Percentiles rank a stretch among this genome's conserved stretches.
Evolutionary conservation across 2,888 invertebrate genomes (phyloP).

Genomic region (Chrysopilus asiliformis): DNA sequence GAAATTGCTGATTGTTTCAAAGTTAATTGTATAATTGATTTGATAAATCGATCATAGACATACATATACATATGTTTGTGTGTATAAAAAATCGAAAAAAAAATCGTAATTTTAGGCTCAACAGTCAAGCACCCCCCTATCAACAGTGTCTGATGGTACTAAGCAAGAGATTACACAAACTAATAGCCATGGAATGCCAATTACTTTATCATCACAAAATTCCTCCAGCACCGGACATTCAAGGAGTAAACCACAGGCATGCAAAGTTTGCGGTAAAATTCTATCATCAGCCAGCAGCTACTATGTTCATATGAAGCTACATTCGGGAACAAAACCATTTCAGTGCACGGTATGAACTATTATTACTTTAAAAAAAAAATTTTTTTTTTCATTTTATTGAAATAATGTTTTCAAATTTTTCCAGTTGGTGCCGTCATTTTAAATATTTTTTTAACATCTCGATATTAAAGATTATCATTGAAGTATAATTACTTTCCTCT

Average conservation of each 20-base stretch:
- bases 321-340: conserved; percentile 68
- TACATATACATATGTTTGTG: background rate
- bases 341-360: conserved; percentile 43
- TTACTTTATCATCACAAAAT: conserved; percentile 17
- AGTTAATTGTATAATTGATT: background rate
- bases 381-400: too few species aligned
- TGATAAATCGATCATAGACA: background rate
- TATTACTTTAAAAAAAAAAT: conserved; percentile 1
- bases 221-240: conserved; percentile 31
- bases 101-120: conserved; percentile 15
- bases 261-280: conserved; percentile 66
- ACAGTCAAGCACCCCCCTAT: conserved; percentile 18
- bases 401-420: too few species aligned
- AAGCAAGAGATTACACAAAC: conserved; percentile 19
- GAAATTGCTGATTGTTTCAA: too few species aligned
- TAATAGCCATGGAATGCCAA: conserved; percentile 18
- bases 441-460: too few species aligned
- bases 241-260: conserved; percentile 56
- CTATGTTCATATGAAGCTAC: conserved; percentile 71
- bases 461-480: too few species aligned
- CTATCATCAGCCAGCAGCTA: conserved; percentile 64
- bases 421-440: too few species aligned
- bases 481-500: too few species aligned
- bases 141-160: conserved; percentile 19
- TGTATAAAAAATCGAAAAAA: too few species aligned